Conservation (phyloP, 2,888 invertebrate genomes). For the Philaethria dido region DNA sequence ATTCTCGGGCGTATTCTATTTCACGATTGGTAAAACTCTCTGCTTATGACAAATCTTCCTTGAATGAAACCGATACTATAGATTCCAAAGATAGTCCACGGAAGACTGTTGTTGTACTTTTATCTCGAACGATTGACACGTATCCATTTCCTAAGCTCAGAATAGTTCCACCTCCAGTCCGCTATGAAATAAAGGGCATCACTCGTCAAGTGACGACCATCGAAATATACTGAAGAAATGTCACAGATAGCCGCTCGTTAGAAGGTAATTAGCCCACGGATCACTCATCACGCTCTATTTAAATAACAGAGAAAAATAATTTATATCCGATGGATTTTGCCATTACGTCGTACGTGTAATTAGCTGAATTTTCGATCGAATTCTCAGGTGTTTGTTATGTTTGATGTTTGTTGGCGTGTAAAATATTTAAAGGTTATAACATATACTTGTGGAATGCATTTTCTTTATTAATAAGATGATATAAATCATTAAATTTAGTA, state of each 20-base stretch:
- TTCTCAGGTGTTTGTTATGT: conserved; percentile 35
- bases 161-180: conserved; percentile 62
- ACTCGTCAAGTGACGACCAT: conserved; percentile 69
- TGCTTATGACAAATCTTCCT: conserved; percentile 29
- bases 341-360: conserved; percentile 46
- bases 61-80: conserved; percentile 62
- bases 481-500: neutral
- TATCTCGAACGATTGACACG: conserved; percentile 72
- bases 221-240: conserved; percentile 73
- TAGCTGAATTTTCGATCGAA: conserved; percentile 50
- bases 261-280: conserved; percentile 79
- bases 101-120: conserved; percentile 73
- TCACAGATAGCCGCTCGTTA: conserved; percentile 79
- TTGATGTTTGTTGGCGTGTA: conserved; percentile 16
- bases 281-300: conserved; percentile 77
- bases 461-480: neutral
- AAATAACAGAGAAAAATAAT: conserved; percentile 66
- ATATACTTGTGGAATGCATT: neutral
- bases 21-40: conserved; percentile 16
- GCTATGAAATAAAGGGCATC: conserved; percentile 81
- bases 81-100: conserved; percentile 69
- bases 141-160: conserved; percentile 78
- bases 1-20: conserved; percentile 12
- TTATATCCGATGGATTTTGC: conserved; percentile 57
- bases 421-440: neutral